These are phyloP conservation scores for Furnarius figulus DNA, from an alignment of 2,113 vertebrate species.

Conservation along the genomic window DNA sequence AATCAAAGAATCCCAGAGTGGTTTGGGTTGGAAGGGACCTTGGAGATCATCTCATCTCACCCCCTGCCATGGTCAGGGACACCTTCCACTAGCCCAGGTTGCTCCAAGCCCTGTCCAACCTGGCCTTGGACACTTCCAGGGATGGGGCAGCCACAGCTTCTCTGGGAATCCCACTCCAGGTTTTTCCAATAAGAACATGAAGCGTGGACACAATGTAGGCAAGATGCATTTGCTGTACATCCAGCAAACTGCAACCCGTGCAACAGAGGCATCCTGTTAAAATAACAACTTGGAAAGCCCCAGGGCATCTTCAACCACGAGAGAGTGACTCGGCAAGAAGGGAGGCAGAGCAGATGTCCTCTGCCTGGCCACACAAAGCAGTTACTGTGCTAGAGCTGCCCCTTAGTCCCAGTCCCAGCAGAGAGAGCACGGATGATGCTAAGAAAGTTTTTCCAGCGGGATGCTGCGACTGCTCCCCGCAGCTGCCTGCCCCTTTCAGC, in stretches of 20 bases:
- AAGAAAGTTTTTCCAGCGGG: not conserved
- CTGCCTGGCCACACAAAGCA: not conserved
- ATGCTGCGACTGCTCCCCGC: not conserved
- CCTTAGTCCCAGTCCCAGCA: not conserved
- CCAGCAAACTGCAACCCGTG: not conserved
- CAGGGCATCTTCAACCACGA: not conserved
- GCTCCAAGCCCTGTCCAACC: not conserved
- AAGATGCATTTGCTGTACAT: not conserved
- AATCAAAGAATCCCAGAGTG: not conserved
- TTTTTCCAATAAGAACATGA: not conserved
- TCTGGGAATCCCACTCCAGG: not conserved
- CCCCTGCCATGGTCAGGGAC: not conserved
- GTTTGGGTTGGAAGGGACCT: not conserved
- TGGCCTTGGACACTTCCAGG: not conserved
- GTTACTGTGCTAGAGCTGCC: not conserved
- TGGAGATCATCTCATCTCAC: accelerated
- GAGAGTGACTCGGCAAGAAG: not conserved
- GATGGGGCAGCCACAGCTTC: not conserved
- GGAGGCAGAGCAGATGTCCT: not conserved
- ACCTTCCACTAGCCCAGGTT: not conserved
- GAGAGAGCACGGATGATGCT: not conserved
- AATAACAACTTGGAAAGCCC: constrained; percentile 29
- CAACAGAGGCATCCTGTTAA: not conserved
- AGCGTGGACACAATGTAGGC: not conserved
- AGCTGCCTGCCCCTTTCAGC: constrained; percentile 5